Base-by-base conservation (phyloP, 2,888 invertebrate species). In the Drosophila meridiana region DNA sequence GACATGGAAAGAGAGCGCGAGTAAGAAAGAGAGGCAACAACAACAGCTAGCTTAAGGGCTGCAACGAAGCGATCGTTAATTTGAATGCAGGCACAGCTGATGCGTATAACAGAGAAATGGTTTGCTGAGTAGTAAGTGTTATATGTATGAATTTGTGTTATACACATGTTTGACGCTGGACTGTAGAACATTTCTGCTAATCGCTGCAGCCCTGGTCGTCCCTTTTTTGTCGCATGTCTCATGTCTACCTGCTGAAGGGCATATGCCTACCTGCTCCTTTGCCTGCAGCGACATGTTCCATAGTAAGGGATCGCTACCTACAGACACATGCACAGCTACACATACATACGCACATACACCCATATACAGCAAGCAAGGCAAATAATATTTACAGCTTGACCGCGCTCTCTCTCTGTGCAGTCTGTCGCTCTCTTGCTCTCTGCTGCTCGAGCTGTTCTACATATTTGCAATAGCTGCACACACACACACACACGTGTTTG, bases 251-350 rank as follows among this genome's bases (percentile, higher is more conserved):
- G 80, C 58, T 67, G 26, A 26, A 28, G 42, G 40, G 56, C 40
- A 61, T 42, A 30, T n/a, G 61, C 50, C 42, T 84, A 84, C 87
- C 87, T 87, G 87, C 26, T 43, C 36, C 26, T 38, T n/a, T 43
- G 64, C 78, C 55, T 73, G 86, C 63, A 71, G n/a, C 53, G 75
- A 87, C 82, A 82, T 85, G 88, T 52, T 58, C 58, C 26, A 4
- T 5, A 32, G 8, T 55, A 28, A 75, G 75, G 67, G 59, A 72
- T 78, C 72, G 47, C 72, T 83, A 86, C 82, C 83, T 80, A 73
- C 9, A n/a, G 52, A 48, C 30, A 42, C 40, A 66, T 59, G 9
- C 6, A 7, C 43, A 43, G 43, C 43, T 8, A 56, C 28, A 55
- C 38, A 56, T 36, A 56, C 57, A 50, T 4, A 56, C n/a, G 57